Percentiles rank a stretch among this genome's conserved stretches.
These are phyloP conservation scores for Deilephila elpenor DNA, from an alignment of 2,888 invertebrate species.

Conservation along the genomic window DNA sequence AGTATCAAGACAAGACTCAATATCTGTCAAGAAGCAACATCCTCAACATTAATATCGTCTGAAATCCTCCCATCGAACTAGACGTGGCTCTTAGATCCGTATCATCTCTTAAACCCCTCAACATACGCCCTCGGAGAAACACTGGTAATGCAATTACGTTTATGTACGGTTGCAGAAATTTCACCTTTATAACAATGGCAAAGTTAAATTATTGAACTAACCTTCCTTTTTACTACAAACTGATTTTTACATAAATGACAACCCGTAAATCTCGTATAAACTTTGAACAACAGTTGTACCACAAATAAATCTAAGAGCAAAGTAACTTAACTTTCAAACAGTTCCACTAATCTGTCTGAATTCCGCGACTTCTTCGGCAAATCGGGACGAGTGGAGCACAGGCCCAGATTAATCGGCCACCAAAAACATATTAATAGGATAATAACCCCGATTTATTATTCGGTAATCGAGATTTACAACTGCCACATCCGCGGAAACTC, in stretches of 20 bases:
- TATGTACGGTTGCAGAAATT: conserved; percentile 38
- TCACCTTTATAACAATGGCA: not conserved
- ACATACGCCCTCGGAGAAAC: conserved; percentile 37
- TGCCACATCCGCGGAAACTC: conserved; percentile 42
- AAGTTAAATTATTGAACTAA: not conserved
- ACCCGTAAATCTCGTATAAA: not conserved
- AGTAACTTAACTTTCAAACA: conserved; percentile 5
- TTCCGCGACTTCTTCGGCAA: not conserved
- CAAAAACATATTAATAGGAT: conserved; percentile 29
- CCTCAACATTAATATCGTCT: conserved; percentile 14
- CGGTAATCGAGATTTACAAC: conserved; percentile 50
- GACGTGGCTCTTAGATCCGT: conserved; percentile 18
- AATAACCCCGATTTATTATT: conserved; percentile 29
- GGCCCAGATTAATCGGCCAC: not conserved
- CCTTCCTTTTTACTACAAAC: not conserved
- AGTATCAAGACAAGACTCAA: not conserved
- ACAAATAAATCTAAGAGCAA: not conserved
- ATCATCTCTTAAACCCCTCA: conserved; percentile 39
- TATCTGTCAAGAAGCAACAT: conserved; percentile 9
- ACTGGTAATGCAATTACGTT: conserved; percentile 47
- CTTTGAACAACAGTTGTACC: not conserved
- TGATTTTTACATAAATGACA: too few species aligned
- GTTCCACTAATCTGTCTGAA: conserved; percentile 4
- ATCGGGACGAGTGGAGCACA: not conserved
- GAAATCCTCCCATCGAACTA: conserved; percentile 12